Evolutionary conservation across 2,797 vertebrate species (phyloP).

Genomic region (Hephaestus fuliginosus): DNA sequence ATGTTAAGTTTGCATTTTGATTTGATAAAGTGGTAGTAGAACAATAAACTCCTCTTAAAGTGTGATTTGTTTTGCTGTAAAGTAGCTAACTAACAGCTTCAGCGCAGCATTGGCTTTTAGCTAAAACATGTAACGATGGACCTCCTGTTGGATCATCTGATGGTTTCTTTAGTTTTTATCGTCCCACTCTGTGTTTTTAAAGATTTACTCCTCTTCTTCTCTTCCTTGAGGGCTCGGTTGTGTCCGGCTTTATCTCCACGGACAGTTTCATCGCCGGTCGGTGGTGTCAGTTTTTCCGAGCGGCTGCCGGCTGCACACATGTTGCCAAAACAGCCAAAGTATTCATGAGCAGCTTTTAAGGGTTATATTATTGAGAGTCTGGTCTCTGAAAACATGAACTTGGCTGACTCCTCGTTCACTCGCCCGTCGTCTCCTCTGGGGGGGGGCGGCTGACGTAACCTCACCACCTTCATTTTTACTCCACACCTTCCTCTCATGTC

Average conservation of each 20-base stretch:
- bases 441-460: slow-evolving; percentile 17
- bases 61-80: no score
- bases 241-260: neutral
- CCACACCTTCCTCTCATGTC: neutral
- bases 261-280: neutral
- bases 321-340: slow-evolving; percentile 74
- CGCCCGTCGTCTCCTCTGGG: neutral
- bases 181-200: neutral
- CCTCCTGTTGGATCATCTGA: neutral
- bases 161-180: neutral
- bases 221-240: neutral
- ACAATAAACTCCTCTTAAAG: no score
- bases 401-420: slow-evolving; percentile 56
- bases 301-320: slow-evolving; percentile 67
- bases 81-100: no score
- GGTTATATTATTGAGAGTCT: slow-evolving; percentile 66
- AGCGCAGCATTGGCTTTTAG: neutral
- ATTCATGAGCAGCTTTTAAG: slow-evolving; percentile 66
- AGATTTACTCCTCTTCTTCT: neutral
- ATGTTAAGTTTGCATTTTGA: no score
- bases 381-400: slow-evolving; percentile 70
- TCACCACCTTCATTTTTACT: neutral
- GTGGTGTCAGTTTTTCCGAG: slow-evolving; percentile 54
- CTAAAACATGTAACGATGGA: neutral
- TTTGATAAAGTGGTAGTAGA: no score